Evolutionary conservation across 1,140 invertebrate genomes (phyloP).

Genomic region (Mylabris phalerata): DNA sequence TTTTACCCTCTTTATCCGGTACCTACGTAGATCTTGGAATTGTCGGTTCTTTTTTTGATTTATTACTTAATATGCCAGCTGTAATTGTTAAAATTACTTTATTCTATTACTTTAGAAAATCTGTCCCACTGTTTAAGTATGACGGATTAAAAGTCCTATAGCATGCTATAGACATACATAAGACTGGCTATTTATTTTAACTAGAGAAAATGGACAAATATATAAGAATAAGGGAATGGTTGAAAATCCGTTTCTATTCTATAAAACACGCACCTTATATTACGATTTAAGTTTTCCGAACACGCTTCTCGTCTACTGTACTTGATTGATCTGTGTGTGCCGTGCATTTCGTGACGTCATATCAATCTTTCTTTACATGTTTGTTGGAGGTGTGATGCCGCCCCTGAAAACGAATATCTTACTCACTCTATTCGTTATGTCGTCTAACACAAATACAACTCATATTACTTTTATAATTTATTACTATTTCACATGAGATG

Average conservation of each 20-base stretch:
- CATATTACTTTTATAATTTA: conserved; percentile 7
- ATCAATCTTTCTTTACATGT: conserved; percentile 14
- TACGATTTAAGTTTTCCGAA: not conserved
- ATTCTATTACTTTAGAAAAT: too few species aligned
- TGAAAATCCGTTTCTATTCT: not conserved
- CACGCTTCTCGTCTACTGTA: conserved; percentile 5
- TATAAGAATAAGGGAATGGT: too few species aligned
- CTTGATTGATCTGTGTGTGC: conserved; percentile 20
- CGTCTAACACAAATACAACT: conserved; percentile 8
- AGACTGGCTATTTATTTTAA: not conserved
- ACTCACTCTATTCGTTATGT: too few species aligned
- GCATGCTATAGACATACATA: conserved; percentile 1
- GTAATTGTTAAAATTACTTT: too few species aligned
- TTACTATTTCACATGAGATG: conserved; percentile 1
- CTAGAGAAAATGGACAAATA: too few species aligned
- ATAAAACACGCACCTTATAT: conserved; percentile 3
- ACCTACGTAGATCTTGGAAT: too few species aligned
- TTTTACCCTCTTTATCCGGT: too few species aligned
- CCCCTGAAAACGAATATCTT: too few species aligned
- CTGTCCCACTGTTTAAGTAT: too few species aligned
- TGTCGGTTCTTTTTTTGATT: too few species aligned
- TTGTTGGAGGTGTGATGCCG: conserved; percentile 18
- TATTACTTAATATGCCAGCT: too few species aligned
- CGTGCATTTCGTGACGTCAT: conserved; percentile 21
- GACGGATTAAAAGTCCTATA: conserved; percentile 6